Conservation (phyloP, 2,888 invertebrate genomes). For the Aporophyla nigra region DNA sequence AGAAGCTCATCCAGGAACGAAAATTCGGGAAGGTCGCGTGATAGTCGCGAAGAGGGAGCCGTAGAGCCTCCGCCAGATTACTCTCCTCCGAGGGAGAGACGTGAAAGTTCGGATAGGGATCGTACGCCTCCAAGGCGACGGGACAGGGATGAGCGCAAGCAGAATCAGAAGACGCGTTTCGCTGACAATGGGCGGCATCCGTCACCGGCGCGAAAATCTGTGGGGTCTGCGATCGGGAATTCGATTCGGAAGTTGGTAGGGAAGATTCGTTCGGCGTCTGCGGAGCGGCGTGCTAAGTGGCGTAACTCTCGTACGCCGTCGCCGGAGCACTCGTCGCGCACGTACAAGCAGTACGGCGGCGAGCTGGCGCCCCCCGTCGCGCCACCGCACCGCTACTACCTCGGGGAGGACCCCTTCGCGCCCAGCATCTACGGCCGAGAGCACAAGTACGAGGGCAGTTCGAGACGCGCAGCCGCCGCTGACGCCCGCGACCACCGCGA, state of each 20-base stretch:
- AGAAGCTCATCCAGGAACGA: slow-evolving; percentile 91
- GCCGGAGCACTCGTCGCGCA: slow-evolving; percentile 90
- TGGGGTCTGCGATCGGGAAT: slow-evolving; percentile 93
- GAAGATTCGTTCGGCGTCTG: slow-evolving; percentile 94
- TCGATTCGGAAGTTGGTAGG: slow-evolving; percentile 95
- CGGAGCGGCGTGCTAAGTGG: slow-evolving; percentile 92
- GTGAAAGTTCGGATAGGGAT: slow-evolving; percentile 85
- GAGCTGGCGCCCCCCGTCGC: slow-evolving; percentile 87
- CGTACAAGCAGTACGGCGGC: slow-evolving; percentile 89
- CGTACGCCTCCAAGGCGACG: slow-evolving; percentile 87
- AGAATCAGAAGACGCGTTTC: slow-evolving; percentile 94
- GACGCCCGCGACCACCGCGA: slow-evolving; percentile 87
- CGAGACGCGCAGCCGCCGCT: slow-evolving; percentile 85
- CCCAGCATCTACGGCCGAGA: slow-evolving; percentile 96
- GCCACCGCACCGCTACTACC: slow-evolving; percentile 95
- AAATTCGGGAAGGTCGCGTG: slow-evolving; percentile 87
- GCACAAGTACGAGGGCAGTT: slow-evolving; percentile 94
- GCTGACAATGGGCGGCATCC: slow-evolving; percentile 87
- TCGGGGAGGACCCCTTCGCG: slow-evolving; percentile 96
- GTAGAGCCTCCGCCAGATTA: slow-evolving; percentile 94
- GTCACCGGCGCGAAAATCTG: slow-evolving; percentile 87
- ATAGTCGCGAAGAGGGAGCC: slow-evolving; percentile 88
- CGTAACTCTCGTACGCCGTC: slow-evolving; percentile 91
- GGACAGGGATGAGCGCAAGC: slow-evolving; percentile 89
- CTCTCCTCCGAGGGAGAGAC: slow-evolving; percentile 91